Evolutionary conservation across 2,113 vertebrate genomes (phyloP), one percentile per base, ranked within the genome.

Genomic region (Tragelaphus imberbis): DNA sequence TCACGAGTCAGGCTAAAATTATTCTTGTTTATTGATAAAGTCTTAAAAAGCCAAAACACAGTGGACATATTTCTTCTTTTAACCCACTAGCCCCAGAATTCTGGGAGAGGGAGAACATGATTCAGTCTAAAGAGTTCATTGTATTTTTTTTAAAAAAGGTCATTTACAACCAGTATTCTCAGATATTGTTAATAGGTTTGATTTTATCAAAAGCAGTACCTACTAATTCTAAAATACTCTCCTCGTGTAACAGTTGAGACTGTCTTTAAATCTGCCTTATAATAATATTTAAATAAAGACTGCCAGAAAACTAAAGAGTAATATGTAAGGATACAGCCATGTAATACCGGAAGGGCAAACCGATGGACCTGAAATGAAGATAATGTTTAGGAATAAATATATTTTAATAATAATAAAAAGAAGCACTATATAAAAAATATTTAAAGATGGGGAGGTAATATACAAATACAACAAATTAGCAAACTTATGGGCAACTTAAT

Each of bases 321-420:
- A n/a, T 25, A 30, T 1, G 51, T 90, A 99, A 99, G 99, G 99
- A 99, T 99, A 99, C 99, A 99, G 98, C 99, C 99, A 1, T 99
- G 99, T 97, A 99, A 97, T n/a, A 99, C 99, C 7, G 99, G 99
- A 0, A 98, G 99, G 51, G 99, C 99, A 99, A 99, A 99, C 96
- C 99, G 99, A 98, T 99, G 99, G 94, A 99, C 98, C 99, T 99
- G 99, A 93, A 98, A 99, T 14, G 97, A 95, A 97, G 85, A 94
- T 1, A 91, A 55, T 8, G 23, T 36, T 97, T 33, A 95, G 51
- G 40, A 91, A 58, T 13, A 40, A 85, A 4, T 17, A 77, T 4
- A 44, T 21, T 88, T 68, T n/a, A 47, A 82, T 88, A 88, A 84
- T 40, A 71, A 75, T 33, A 33, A 40, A 47, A 56, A 56, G 53